phyloP scores from a whole-genome alignment of 2,888 invertebrate species.

The Laothoe populi region DNA sequence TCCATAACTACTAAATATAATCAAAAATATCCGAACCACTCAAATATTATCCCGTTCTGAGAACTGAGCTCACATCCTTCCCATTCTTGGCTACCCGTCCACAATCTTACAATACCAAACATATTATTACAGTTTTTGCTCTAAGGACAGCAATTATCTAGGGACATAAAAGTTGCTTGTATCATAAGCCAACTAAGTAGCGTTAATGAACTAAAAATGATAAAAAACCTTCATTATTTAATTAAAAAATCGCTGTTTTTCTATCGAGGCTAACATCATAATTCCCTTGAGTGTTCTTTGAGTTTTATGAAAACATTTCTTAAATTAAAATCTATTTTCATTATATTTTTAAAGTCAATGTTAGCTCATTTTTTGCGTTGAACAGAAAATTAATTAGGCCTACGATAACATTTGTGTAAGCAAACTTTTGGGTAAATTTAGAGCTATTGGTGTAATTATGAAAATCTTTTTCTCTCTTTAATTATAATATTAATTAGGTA shows the following conservation, averaged over 20 bases:
- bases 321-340: background rate
- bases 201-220: background rate
- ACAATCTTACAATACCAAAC: background rate
- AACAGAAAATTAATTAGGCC: constrained; percentile 2
- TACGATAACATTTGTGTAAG: background rate
- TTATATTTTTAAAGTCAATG: constrained; percentile 8
- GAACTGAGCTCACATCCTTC: background rate
- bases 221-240: background rate
- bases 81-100: background rate
- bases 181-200: background rate
- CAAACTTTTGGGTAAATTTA: background rate
- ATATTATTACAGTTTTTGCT: background rate
- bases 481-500: background rate
- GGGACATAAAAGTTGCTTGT: background rate
- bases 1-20: background rate
- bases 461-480: background rate
- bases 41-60: background rate
- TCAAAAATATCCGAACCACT: background rate
- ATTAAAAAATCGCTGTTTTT: constrained; percentile 6
- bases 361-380: background rate
- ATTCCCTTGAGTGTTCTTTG: background rate
- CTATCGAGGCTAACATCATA: background rate
- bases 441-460: background rate
- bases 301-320: background rate
- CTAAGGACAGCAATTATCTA: too few species aligned